Evolutionary conservation across 2,888 invertebrate genomes (phyloP), one percentile per base, ranked within the genome.

Genomic region (Conistra vaccinii): DNA sequence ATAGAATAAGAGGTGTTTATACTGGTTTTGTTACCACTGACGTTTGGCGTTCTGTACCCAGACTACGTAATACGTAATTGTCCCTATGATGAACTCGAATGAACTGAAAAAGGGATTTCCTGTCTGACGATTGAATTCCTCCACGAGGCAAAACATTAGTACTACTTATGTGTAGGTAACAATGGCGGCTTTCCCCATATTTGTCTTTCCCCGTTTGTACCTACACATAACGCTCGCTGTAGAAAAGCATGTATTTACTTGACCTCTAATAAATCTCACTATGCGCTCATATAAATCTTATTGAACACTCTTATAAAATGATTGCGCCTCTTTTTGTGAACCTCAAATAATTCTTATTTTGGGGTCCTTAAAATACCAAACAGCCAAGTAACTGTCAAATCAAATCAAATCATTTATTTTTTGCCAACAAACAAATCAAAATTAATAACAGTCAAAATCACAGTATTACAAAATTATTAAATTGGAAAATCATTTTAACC

Each of bases 41-140:
- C 6, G 6, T 55, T 14, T 1, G 6, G 14, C 53, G 5, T 12
- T 12, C 29, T 58, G 5, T 5, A 32, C 58, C 58, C 2, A 26
- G 4, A 23, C 26, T 48, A 48, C 7, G 12, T 32, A 5, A 53
- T 20, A 10, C 17, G 32, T 23, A 42, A 45, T 12, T 42, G 20
- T 57, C 60, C 45, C 9, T 42, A 23, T 14, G 14, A 7, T 68
- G 42, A 55, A 55, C 45, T 55, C 48, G 20, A 48, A 26, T 68
- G 61, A 78, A 55, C 55, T 68, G 35, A n/a, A 60, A 48, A 53
- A n/a, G 45, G 51, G 29, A 67, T 76, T 76, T 77, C 60, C 68
- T 77, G 60, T 17, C 35, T 62, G 55, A 32, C 39, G 29, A 61
- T 78, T 78, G 53, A 78, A 68, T 78, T 62, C 55, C 78, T 68